Percentiles rank a stretch among this genome's conserved stretches.
Conservation (phyloP, 2,888 invertebrate species). For the Eutolmus rufibarbis region DNA sequence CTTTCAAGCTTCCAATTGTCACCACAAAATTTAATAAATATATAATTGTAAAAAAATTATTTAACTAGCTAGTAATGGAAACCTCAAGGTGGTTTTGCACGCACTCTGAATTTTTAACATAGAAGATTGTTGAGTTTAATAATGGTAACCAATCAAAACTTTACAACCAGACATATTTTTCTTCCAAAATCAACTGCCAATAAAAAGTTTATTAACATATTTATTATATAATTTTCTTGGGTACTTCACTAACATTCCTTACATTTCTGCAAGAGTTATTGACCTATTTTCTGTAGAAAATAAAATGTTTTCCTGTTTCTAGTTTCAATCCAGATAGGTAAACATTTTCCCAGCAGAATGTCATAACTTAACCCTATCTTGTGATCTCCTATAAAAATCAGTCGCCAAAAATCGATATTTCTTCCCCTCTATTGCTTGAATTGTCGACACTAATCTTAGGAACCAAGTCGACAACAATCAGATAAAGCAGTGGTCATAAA, state of each 20-base stretch:
- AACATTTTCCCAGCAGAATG: not conserved
- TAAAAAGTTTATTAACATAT: not conserved
- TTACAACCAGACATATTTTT: not conserved
- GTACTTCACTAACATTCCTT: not conserved
- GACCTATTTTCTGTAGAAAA: not conserved
- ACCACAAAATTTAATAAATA: no score
- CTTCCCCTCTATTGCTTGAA: not conserved
- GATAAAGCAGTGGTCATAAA: conserved; percentile 6
- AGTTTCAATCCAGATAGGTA: not conserved
- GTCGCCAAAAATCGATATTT: not conserved
- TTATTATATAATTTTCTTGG: not conserved
- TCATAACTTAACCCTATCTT: not conserved
- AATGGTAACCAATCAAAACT: not conserved
- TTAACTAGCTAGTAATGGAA: no score
- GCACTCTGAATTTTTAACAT: no score
- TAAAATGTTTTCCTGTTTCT: not conserved
- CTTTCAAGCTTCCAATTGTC: no score
- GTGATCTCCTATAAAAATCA: not conserved
- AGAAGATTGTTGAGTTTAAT: no score
- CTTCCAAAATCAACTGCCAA: not conserved
- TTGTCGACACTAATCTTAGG: not conserved
- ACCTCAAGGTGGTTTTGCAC: no score
- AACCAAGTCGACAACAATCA: not conserved
- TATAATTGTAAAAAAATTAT: no score
- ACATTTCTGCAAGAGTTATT: not conserved